A percentile compares a stretch with the other conserved stretches of the same genome.
phyloP scores from a whole-genome alignment of 2,888 invertebrate genomes.

The Pterostichus madidus region DNA sequence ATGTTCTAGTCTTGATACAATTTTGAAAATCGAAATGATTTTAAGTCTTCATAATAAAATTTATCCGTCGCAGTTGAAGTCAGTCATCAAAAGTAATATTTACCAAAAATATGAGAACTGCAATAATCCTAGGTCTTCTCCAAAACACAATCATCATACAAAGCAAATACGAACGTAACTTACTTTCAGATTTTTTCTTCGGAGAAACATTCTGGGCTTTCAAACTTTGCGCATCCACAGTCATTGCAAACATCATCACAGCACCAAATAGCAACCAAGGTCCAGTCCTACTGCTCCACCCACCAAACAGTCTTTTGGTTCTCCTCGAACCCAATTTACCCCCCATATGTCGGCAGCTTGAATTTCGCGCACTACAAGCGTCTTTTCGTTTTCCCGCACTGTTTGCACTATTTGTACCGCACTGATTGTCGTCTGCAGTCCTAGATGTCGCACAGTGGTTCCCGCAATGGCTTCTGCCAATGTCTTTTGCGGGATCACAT shows the following conservation, averaged over 20 bases:
- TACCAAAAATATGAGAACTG: background rate
- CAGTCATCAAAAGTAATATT: background rate
- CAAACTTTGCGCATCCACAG: conserved; percentile 51
- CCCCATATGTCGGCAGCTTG: conserved; percentile 8
- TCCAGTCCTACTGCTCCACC: conserved; percentile 28
- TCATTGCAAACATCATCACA: conserved; percentile 40
- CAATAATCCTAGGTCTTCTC: conserved; percentile 8
- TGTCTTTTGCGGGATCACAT: background rate
- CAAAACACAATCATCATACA: conserved; percentile 8
- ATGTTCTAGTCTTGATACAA: no score
- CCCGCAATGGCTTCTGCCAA: background rate
- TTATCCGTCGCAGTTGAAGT: background rate
- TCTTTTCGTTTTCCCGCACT: conserved; percentile 9
- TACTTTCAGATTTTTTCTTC: conserved; percentile 57
- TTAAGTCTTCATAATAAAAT: background rate
- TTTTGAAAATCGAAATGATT: no score
- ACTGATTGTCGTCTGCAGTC: conserved; percentile 35
- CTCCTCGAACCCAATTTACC: background rate
- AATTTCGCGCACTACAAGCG: conserved; percentile 9
- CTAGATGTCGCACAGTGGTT: conserved; percentile 18
- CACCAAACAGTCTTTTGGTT: background rate
- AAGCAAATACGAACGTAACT: conserved; percentile 30
- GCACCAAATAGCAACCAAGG: conserved; percentile 50
- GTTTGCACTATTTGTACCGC: conserved; percentile 15
- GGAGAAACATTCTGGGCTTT: conserved; percentile 28